Evolutionary conservation across 2,797 vertebrate species (phyloP), one percentile per base, ranked within the genome.

Genomic region (Bryconaethiops microstoma): DNA sequence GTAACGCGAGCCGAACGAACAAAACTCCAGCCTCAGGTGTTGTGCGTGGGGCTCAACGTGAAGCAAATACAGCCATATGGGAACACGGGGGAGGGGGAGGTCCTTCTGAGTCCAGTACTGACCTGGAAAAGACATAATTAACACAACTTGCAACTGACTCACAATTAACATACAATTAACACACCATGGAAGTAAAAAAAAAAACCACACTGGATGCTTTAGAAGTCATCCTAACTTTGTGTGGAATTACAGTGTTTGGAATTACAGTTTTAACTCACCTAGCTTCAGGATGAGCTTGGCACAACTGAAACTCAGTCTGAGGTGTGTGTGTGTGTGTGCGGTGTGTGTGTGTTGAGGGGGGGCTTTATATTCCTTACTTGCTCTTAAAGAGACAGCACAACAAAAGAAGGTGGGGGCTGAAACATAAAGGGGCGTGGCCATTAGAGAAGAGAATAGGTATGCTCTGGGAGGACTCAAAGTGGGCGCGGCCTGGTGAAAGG

Each of bases 1-100:
- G 87, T 99, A 98, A 99, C 97, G 98, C 98, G 98, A 99, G 98
- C 98, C 98, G 97, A 99, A 99, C 98, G 98, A 99, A 99, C 98
- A 99, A 99, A 99, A 98, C 98, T 91, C 95, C 94, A 92, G 95
- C 95, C 94, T 96, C 95, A 98, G 95, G 98, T 98, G 96, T 99
- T 99, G 97, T 97, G 93, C 97, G 97, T 96, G 96, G 95, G 98
- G 98, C 98, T 99, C 97, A 97, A 97, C 97, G 97, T 98, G 91
- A 96, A 93, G 93, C 95, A 94, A 94, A 94, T 93, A 95, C 95
- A 91, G 95, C 97, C 95, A 10, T 1, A 45, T 1, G 29, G 29
- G 29, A 29, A 29, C 29, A 29, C 29, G 29, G 29, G 29, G 29
- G 29, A 29, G 29, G 29, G 29, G 29, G 29, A 29, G 29, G 3